Evolutionary conservation across 2,888 invertebrate species (phyloP), one percentile per base, ranked within the genome.

Genomic region (Agrotis ipsilon): DNA sequence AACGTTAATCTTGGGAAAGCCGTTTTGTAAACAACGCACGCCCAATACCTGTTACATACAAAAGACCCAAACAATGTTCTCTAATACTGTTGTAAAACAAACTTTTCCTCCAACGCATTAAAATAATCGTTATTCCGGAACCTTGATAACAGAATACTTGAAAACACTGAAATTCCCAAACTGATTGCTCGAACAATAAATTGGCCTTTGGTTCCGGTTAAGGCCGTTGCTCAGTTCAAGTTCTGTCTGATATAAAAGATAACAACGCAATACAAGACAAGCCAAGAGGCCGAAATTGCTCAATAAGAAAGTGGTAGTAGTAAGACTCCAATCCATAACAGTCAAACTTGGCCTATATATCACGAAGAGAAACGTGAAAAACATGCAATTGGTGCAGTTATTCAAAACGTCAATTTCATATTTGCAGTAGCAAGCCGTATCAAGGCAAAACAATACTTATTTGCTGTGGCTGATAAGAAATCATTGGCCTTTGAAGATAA

Each of bases 211-310:
- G 68, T 71, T 77, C 67, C 66, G 66, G 75, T 78, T 81, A 80
- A 80, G 75, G 81, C 69, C 81, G 66, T 49, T 18, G 54, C 57
- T 62, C 63, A 63, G 83, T 82, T 85, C 81, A 84, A 85, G 81
- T 78, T 74, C 58, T 71, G 13, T 65, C 46, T 59, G 74, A 77
- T 78, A 76, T 61, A 45, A 59, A 54, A 75, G 71, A 82, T 78
- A 75, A 76, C 19, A 54, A 55, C 24, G 21, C 49, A 61, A 49
- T 49, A 32, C 32, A 32, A 24, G 11, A 48, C 18, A 60, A 48
- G 45, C 51, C 60, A 70, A 52, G 27, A 21, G 7, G 16, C 6
- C 19, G 21, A 21, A 32, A 69, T 58, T 61, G 45, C 51, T 21
- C 27, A 39, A 60, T 55, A 64, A 39, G 27, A 61, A 68, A 59